phyloP scores from a whole-genome alignment of 2,113 vertebrate genomes.

The Oncorhynchus mykiss region DNA sequence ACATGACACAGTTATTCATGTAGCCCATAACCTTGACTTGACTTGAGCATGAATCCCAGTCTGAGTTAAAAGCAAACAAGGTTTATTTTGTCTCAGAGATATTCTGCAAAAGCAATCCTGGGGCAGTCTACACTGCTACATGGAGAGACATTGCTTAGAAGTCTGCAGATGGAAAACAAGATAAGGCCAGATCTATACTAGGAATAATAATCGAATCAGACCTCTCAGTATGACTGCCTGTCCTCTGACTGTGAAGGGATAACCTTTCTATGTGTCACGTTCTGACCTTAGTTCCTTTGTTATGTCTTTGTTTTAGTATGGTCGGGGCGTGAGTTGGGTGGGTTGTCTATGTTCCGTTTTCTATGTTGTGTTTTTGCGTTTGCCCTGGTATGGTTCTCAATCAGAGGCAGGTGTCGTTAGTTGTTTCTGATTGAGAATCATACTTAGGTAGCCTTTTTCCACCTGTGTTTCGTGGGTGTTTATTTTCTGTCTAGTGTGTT shows the following conservation, averaged over 20 bases:
- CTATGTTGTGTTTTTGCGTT: too few relatives aligned
- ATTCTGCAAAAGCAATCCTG: background rate
- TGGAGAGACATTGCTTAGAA: background rate
- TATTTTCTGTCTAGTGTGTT: too few relatives aligned
- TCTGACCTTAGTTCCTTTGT: too few relatives aligned
- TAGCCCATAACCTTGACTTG: background rate
- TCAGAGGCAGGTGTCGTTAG: too few relatives aligned
- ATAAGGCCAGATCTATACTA: background rate
- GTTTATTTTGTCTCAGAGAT: background rate
- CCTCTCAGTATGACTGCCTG: background rate
- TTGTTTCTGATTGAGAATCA: too few relatives aligned
- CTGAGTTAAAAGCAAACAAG: slow-evolving; percentile 6
- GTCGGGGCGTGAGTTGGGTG: too few relatives aligned
- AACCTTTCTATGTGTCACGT: background rate
- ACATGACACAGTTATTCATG: background rate
- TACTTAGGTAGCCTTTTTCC: too few relatives aligned
- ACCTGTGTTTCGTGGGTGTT: too few relatives aligned
- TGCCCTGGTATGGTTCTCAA: too few relatives aligned
- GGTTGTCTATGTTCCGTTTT: too few relatives aligned
- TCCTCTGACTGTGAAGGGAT: background rate
- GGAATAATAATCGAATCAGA: background rate
- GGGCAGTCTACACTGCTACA: background rate
- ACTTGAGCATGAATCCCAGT: background rate
- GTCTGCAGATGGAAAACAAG: background rate
- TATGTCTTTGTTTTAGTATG: too few relatives aligned